Evolutionary conservation across 2,797 vertebrate genomes (phyloP).

Genomic region (Thaleichthys pacificus): DNA sequence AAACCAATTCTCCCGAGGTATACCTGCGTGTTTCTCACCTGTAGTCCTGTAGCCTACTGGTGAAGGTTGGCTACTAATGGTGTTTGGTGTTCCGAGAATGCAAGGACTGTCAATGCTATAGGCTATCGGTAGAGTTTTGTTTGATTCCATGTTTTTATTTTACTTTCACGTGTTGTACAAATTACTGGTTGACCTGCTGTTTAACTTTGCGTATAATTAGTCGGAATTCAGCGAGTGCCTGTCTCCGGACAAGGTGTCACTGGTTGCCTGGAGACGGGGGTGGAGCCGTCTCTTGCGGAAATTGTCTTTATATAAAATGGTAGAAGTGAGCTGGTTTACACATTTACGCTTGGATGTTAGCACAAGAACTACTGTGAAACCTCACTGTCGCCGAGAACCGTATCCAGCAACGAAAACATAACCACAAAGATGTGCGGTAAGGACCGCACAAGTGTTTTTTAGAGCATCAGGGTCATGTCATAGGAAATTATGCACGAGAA

Average conservation of each 20-base stretch:
- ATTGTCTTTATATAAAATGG: conserved; percentile 48
- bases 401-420: conserved; percentile 10
- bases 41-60: no score
- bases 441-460: conserved; percentile 26
- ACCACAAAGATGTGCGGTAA: conserved; percentile 75
- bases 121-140: no score
- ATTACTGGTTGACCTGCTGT: no score
- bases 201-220: no score
- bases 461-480: not conserved
- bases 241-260: not conserved
- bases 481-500: conserved; percentile 14
- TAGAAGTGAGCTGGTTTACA: conserved; percentile 36
- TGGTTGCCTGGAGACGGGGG: conserved; percentile 39
- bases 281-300: conserved; percentile 46
- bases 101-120: no score
- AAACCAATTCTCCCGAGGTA: no score
- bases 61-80: no score
- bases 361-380: conserved; percentile 38
- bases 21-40: no score
- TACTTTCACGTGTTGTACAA: no score
- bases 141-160: no score
- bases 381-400: conserved; percentile 7
- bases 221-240: no score
- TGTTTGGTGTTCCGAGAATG: no score
- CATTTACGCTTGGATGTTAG: conserved; percentile 28